Evolutionary conservation across 1,140 invertebrate genomes (phyloP).

Genomic region (Bombus confusus): DNA sequence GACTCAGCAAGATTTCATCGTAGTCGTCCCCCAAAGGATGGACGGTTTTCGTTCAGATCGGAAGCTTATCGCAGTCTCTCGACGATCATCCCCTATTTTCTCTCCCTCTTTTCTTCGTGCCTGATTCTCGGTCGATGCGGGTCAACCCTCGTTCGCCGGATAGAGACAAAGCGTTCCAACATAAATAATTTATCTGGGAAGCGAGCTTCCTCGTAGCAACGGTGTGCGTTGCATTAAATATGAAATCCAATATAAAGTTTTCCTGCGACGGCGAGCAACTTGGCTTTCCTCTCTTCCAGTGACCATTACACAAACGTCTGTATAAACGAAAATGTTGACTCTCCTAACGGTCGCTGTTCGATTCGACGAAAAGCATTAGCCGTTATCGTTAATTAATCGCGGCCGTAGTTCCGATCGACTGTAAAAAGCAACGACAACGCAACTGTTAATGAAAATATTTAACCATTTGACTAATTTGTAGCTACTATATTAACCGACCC

Average conservation of each 20-base stretch:
- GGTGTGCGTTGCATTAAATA: slow-evolving; percentile 75
- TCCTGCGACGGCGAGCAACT: slow-evolving; percentile 33
- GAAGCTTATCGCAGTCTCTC: slow-evolving; percentile 50
- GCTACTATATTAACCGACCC: background rate
- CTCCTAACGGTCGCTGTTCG: background rate
- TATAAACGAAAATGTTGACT: background rate
- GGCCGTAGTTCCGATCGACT: background rate
- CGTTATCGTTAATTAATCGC: slow-evolving; percentile 29
- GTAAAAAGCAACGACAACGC: background rate
- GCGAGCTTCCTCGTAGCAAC: slow-evolving; percentile 29
- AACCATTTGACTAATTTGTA: slow-evolving; percentile 17
- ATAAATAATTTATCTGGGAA: slow-evolving; percentile 75
- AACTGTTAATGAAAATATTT: slow-evolving; percentile 15
- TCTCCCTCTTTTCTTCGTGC: background rate
- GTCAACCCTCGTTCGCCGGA: slow-evolving; percentile 24
- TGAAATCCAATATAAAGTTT: slow-evolving; percentile 79
- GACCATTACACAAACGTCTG: background rate
- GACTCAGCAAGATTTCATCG: slow-evolving; percentile 39
- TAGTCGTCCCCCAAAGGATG: slow-evolving; percentile 35
- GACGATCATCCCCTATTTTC: slow-evolving; percentile 43
- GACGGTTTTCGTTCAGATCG: slow-evolving; percentile 41
- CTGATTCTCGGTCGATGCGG: slow-evolving; percentile 20
- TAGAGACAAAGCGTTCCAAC: slow-evolving; percentile 60
- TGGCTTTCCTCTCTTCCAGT: background rate
- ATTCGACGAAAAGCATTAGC: background rate